These are phyloP conservation scores for Mycetomoellerius zeteki DNA, from an alignment of 1,140 invertebrate genomes.

Conservation along the genomic window DNA sequence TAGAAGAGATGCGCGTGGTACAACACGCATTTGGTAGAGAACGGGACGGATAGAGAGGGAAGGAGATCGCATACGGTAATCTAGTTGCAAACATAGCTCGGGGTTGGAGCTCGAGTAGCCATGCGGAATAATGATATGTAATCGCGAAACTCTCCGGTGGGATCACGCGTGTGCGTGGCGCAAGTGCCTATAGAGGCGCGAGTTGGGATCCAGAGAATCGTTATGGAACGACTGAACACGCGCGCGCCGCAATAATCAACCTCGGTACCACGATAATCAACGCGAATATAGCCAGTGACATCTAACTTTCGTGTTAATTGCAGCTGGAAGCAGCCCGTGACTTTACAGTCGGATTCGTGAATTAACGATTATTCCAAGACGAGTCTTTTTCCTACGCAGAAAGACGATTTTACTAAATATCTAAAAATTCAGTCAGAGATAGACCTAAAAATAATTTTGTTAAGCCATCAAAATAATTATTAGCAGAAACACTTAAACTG, in stretches of 20 bases:
- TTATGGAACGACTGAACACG: constrained; percentile 50
- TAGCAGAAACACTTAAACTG: too few species aligned
- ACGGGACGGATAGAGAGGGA: background rate
- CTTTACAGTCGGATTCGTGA: background rate
- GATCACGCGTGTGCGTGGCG: constrained; percentile 52
- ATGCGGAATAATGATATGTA: constrained; percentile 86
- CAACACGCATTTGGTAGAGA: background rate
- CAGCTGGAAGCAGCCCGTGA: background rate
- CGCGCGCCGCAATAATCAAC: constrained; percentile 21
- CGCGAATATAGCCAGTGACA: constrained; percentile 26
- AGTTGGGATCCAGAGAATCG: constrained; percentile 37
- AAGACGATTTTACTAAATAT: too few species aligned
- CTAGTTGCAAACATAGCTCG: constrained; percentile 79
- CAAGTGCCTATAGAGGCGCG: constrained; percentile 27
- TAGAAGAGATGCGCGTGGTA: background rate
- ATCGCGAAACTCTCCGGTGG: constrained; percentile 81
- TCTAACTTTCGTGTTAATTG: constrained; percentile 47
- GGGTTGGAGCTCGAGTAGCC: constrained; percentile 81
- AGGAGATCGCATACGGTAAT: constrained; percentile 75
- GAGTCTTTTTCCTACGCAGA: background rate
- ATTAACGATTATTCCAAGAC: constrained; percentile 14
- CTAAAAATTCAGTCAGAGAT: too few species aligned
- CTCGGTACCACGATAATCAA: constrained; percentile 22
- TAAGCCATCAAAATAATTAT: too few species aligned
- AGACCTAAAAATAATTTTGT: too few species aligned